Evolutionary conservation across 2,113 vertebrate genomes (phyloP), one percentile per base, ranked within the genome.

Genomic region (Copsychus sechellarum): DNA sequence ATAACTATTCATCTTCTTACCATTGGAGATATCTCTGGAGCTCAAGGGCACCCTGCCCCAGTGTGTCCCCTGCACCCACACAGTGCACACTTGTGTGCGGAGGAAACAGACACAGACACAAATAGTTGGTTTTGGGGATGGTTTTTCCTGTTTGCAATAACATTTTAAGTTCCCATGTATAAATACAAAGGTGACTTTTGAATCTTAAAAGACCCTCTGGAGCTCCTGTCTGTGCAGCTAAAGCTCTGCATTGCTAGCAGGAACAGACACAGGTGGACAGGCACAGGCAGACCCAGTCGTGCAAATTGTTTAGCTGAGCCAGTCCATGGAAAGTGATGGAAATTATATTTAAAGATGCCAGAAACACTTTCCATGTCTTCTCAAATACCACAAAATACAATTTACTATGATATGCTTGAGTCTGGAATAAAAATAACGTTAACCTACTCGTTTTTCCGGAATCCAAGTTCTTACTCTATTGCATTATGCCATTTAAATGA

Each of bases 301-400:
- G 36, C 38, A 81, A 87, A 79, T 26, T 40, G 5, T 42, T 76
- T 53, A 79, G 53, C 77, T 60, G 69, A 88, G 56, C 60, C 81
- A 91, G 33, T 13, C 36, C 58, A 56, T 43, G 45, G 57, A 85
- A 94, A 82, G 31, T 36, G 51, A 93, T 57, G 62, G 74, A 67
- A 82, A 85, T 90, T 65, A 48, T 69, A 90, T 87, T 87, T 92
- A 93, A 85, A 86, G 79, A 84, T 26, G 45, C 31, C 88, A 95
- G 81, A 89, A 96, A 93, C 85, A 69, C 66, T 79, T 80, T 85
- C 48, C 21, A 57, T 9, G 26, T 65, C 81, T 90, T 70, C 50
- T 94, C 50, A 86, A 92, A 77, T 58, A 80, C 79, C 88, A 72
- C 78, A 57, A 40, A 90, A 80, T 9, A 61, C 50, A 86, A 85